A percentile compares a stretch with the other conserved stretches of the same genome.
These are phyloP conservation scores for Parotocinclus haroldoi DNA, from an alignment of 2,797 vertebrate species.

Conservation along the genomic window DNA sequence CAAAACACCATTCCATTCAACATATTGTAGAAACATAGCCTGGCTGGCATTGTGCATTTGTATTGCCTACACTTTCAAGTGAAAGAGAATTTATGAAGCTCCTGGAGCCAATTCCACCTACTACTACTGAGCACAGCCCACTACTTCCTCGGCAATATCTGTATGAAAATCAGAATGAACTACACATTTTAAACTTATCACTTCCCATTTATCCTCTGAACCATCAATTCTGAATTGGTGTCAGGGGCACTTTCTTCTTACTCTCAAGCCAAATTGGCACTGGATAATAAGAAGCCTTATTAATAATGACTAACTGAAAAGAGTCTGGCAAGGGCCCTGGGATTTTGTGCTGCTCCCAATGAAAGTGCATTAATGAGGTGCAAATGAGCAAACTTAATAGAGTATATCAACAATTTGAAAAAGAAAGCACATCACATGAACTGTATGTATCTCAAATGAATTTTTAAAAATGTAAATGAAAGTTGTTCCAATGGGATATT, in stretches of 20 bases:
- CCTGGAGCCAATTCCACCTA: conserved; percentile 9
- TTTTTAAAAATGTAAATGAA: neutral
- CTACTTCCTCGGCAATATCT: conserved; percentile 7
- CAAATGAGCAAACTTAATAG: conserved; percentile 33
- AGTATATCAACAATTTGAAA: conserved; percentile 2
- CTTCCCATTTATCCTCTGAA: neutral
- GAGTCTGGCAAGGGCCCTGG: conserved; percentile 16
- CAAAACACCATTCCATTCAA: neutral
- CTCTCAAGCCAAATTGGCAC: conserved; percentile 14
- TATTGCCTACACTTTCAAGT: conserved; percentile 8
- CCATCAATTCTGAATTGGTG: neutral
- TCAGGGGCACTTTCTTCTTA: conserved; percentile 8
- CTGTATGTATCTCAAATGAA: neutral
- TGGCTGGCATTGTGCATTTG: conserved; percentile 7
- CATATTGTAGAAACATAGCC: conserved; percentile 10
- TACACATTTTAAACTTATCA: neutral
- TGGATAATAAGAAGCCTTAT: conserved; percentile 21
- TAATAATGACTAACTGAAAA: conserved; percentile 37
- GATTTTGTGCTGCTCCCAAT: conserved; percentile 20
- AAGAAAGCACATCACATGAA: too few relatives aligned
- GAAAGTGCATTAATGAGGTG: conserved; percentile 42
- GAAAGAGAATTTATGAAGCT: neutral
- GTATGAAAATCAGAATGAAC: neutral
- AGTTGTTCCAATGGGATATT: conserved; percentile 4
- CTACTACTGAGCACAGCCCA: conserved; percentile 4